Conservation (phyloP, 2,113 vertebrate species). For the Oncorhynchus masou region DNA sequence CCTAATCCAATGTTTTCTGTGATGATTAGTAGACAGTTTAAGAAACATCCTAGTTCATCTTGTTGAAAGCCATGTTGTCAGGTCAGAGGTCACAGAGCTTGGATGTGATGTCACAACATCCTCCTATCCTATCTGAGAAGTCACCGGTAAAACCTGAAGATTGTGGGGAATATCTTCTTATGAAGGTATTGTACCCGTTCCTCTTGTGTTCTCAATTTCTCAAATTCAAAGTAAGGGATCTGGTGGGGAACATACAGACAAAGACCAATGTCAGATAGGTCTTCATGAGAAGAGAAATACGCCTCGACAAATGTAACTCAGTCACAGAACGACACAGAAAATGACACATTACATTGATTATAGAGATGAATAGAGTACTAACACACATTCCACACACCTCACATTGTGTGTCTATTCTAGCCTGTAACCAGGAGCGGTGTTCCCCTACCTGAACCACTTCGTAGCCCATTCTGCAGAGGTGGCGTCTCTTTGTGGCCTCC, state of each 20-base stretch:
- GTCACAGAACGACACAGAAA: too few species aligned
- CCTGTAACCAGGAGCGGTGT: background rate
- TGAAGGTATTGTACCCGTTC: slow-evolving; percentile 8
- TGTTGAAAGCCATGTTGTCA: background rate
- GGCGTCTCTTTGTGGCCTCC: slow-evolving; percentile 54
- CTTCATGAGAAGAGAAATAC: too few species aligned
- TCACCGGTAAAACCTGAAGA: background rate
- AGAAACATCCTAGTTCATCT: background rate
- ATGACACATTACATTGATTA: too few species aligned
- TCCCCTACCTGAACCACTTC: slow-evolving; percentile 42
- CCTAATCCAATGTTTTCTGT: background rate
- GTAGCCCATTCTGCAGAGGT: slow-evolving; percentile 43
- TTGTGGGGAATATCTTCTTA: slow-evolving; percentile 5
- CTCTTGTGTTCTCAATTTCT: background rate
- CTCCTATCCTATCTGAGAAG: background rate
- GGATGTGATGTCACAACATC: background rate
- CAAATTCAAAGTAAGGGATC: slow-evolving; percentile 28
- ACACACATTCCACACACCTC: too few species aligned
- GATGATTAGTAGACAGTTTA: background rate
- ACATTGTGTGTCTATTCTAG: too few species aligned
- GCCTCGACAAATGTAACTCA: too few species aligned
- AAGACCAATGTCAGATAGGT: background rate
- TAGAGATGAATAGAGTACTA: too few species aligned
- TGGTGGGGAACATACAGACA: background rate
- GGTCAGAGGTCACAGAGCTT: background rate